Base-by-base conservation (phyloP, 1,140 invertebrate genomes). In the roundworm (Caenorhabditis elegans) region DNA sequence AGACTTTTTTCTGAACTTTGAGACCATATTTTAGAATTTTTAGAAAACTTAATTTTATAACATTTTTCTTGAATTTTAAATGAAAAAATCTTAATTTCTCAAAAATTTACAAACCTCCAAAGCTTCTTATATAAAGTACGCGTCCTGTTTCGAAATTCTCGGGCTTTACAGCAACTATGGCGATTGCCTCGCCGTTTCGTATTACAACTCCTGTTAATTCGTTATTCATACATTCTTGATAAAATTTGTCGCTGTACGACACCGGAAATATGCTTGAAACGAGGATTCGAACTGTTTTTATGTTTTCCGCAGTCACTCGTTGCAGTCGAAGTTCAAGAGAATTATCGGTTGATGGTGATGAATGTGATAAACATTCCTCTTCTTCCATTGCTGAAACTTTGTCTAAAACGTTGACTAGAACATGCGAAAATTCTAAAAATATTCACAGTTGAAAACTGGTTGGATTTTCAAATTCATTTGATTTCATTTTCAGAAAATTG, bases 251-350 rank as follows among this genome's bases (percentile, higher is more conserved):
- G 19, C 34, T 70, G 60, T 70, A 70, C 2, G 60, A 70, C 1
- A 70, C 60, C 3, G 60, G 60, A 39, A 70, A 70, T 22, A 70
- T 70, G n/a, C 60, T 70, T 11, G 60, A 6, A 34, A 70, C 60
- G 3, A 70, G 60, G 0, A n/a, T 70, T 70, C 60, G 60, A 36
- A 70, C 60, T 2, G 31, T 24, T 70, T 70, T 70, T 28, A 70
- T 15, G 13, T 70, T 70, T 31, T 70, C 60, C 22, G 34, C 3
- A 2, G 60, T 70, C n/a, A 70, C 60, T 22, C 19, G 31, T 70
- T 70, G 11, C n/a, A 70, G n/a, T 43, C 43, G n/a, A 5, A 70
- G 34, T 8, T 70, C 10, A n/a, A 70, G 11, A 2, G 26, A 36
- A 11, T 39, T n/a, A 17, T 28, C 34, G 13, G 34, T 5, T 22